Evolutionary conservation across 2,113 vertebrate genomes (phyloP).

Genomic region (Oxygymnocypris stewartii): DNA sequence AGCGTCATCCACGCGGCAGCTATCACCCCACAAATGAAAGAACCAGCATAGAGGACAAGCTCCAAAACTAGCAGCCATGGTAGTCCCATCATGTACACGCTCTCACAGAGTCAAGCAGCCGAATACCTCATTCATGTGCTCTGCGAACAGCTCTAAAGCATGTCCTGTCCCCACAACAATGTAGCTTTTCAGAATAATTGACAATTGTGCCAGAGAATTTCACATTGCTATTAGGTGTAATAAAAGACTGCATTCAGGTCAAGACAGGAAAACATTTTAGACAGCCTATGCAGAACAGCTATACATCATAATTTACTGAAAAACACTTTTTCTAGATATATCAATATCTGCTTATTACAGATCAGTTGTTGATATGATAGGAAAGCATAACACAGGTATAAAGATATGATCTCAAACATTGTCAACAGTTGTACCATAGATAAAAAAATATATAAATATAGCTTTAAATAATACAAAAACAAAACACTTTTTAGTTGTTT

Average conservation of each 20-base stretch:
- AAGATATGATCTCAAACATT: too few species aligned
- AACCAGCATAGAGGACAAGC: conserved; percentile 71
- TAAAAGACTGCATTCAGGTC: conserved; percentile 38
- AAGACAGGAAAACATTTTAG: not conserved
- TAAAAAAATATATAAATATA: too few species aligned
- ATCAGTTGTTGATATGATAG: too few species aligned
- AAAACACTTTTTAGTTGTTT: too few species aligned
- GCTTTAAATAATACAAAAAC: too few species aligned
- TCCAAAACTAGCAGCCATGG: conserved; percentile 69
- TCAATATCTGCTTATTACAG: not conserved
- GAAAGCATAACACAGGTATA: too few species aligned
- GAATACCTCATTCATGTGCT: conserved; percentile 5
- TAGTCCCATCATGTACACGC: conserved; percentile 71
- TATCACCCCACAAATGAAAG: conserved; percentile 81
- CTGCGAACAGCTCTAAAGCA: conserved; percentile 17
- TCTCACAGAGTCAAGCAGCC: conserved; percentile 18
- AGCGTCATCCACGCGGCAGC: conserved; percentile 76
- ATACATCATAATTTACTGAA: not conserved
- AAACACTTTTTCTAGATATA: not conserved
- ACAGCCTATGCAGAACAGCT: not conserved
- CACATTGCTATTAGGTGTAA: conserved; percentile 32
- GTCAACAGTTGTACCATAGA: too few species aligned
- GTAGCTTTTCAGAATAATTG: conserved; percentile 34
- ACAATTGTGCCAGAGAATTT: conserved; percentile 17
- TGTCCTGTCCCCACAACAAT: conserved; percentile 43